A percentile compares a stretch with the other conserved stretches of the same genome.
phyloP scores from a whole-genome alignment of 2,797 vertebrate species.

The Enoplosus armatus region DNA sequence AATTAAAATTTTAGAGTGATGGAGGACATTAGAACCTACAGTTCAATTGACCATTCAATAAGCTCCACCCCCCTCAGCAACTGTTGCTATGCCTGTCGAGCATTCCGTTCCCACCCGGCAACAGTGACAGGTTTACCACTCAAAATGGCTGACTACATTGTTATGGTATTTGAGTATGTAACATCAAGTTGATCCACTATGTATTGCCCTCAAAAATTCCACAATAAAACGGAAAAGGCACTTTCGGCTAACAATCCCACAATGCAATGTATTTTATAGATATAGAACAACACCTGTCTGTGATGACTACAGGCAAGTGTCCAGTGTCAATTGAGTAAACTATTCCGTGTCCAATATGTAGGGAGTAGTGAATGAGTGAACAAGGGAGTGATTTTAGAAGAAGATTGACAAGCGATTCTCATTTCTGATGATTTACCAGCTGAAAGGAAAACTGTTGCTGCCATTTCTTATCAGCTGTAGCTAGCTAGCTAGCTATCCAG shows the following conservation, averaged over 20 bases:
- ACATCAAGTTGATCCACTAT: too few species aligned
- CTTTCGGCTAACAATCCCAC: too few species aligned
- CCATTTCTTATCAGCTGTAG: too few species aligned
- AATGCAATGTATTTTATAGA: too few species aligned
- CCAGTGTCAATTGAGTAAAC: neutral
- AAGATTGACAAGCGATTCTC: neutral
- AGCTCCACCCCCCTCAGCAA: neutral
- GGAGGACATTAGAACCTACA: too few species aligned
- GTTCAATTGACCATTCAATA: neutral
- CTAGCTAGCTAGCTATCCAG: too few species aligned
- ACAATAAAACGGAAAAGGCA: too few species aligned
- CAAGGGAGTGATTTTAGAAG: neutral
- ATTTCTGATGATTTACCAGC: neutral
- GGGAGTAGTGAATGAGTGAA: neutral
- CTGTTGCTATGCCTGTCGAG: neutral
- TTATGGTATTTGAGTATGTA: too few species aligned
- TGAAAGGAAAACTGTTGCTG: neutral
- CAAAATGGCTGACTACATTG: too few species aligned
- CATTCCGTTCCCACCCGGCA: too few species aligned
- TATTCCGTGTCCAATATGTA: neutral
- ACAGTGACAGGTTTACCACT: neutral
- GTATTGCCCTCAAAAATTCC: neutral
- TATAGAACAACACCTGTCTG: neutral
- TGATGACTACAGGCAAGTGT: neutral
- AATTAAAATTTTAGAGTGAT: neutral